Percentiles rank a stretch among this genome's conserved stretches.
Conservation (phyloP, 2,797 vertebrate genomes). For the Anguilla megastoma region DNA sequence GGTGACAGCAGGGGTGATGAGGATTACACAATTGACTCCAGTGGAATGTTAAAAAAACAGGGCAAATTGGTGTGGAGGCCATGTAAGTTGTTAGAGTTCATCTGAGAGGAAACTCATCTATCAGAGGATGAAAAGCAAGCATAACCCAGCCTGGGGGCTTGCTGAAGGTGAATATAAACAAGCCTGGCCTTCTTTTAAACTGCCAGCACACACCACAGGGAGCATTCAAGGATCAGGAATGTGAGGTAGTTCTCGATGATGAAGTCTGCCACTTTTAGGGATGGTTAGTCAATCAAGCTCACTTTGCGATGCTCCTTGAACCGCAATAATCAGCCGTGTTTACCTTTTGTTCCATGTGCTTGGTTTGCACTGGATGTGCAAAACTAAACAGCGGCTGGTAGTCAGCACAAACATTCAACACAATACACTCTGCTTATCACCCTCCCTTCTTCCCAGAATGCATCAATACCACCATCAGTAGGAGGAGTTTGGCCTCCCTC, state of each 20-base stretch:
- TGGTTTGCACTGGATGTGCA: conserved; percentile 31
- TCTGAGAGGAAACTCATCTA: conserved; percentile 48
- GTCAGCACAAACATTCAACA: conserved; percentile 26
- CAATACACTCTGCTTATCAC: neutral
- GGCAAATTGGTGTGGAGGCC: neutral
- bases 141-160: conserved; percentile 34
- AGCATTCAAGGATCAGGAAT: conserved; percentile 52
- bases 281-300: conserved; percentile 57
- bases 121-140: conserved; percentile 49
- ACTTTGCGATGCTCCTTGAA: conserved; percentile 40
- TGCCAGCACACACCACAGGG: conserved; percentile 56
- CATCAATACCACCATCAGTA: neutral
- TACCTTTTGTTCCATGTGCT: conserved; percentile 26
- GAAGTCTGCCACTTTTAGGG: conserved; percentile 54
- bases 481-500: neutral
- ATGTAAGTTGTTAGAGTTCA: neutral
- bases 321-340: conserved; percentile 44
- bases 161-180: conserved; percentile 59
- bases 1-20: neutral
- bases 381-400: conserved; percentile 28
- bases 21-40: neutral
- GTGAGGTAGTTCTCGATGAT: conserved; percentile 48
- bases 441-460: conserved; percentile 6
- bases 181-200: conserved; percentile 64
- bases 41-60: neutral